Conservation (phyloP, 2,113 vertebrate genomes). For the Scophthalmus maximus region DNA sequence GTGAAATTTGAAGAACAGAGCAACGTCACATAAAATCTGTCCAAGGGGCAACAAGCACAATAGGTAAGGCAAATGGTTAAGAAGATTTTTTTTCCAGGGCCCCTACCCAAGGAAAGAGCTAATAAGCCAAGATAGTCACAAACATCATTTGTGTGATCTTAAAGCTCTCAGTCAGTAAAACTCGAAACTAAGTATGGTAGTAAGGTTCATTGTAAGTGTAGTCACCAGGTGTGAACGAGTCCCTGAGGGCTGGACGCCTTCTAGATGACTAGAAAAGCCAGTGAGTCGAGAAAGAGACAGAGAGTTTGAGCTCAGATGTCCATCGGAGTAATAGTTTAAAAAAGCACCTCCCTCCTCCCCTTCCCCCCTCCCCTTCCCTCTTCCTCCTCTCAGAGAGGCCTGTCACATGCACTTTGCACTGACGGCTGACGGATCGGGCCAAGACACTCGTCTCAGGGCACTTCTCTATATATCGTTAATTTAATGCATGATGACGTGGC, state of each 20-base stretch:
- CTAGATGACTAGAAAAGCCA: constrained; percentile 33
- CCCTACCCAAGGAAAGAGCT: not conserved
- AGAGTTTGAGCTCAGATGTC: constrained; percentile 65
- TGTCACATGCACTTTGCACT: constrained; percentile 86
- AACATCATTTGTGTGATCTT: not conserved
- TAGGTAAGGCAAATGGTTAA: too few relatives aligned
- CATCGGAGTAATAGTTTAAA: constrained; percentile 71
- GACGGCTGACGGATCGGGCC: constrained; percentile 88
- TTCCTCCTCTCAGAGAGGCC: constrained; percentile 73
- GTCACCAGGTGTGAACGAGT: constrained; percentile 26
- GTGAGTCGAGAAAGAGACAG: constrained; percentile 33
- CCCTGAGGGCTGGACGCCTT: constrained; percentile 23
- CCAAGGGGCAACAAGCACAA: too few relatives aligned
- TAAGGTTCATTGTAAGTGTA: not conserved
- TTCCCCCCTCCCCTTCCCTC: constrained; percentile 44
- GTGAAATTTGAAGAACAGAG: too few relatives aligned
- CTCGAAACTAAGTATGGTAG: not conserved
- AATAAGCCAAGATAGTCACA: not conserved
- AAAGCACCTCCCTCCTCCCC: constrained; percentile 56
- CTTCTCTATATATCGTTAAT: constrained; percentile 89
- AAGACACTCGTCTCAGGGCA: constrained; percentile 92
- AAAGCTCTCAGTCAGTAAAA: not conserved
- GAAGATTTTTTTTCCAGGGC: too few relatives aligned
- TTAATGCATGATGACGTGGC: constrained; percentile 92
- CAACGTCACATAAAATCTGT: too few relatives aligned